Evolutionary conservation across 2,113 vertebrate genomes (phyloP).

Genomic region (Dicrurus megarhynchus): DNA sequence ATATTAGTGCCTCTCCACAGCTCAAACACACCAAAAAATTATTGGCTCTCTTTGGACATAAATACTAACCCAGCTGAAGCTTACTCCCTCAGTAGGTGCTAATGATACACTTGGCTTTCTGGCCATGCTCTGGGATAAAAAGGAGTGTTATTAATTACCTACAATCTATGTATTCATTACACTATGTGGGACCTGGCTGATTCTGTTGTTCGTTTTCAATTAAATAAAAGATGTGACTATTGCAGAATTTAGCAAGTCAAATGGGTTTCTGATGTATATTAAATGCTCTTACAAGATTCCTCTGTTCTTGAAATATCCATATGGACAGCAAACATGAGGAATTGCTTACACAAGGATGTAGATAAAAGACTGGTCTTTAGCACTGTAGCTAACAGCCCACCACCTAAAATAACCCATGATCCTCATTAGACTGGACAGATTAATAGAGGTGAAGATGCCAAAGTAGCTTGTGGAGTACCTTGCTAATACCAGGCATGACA

Average conservation of each 20-base stretch:
- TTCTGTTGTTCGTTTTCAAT: not conserved
- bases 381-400: not conserved
- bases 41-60: not conserved
- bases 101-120: not conserved
- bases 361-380: not conserved
- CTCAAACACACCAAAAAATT: not conserved
- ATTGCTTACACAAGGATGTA: not conserved
- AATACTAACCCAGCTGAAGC: not conserved
- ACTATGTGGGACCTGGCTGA: not conserved
- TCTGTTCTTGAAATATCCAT: not conserved
- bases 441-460: slow-evolving; percentile 8
- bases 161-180: not conserved
- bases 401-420: slow-evolving; percentile 39
- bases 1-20: not conserved
- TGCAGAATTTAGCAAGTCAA: not conserved
- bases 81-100: not conserved
- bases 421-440: slow-evolving; percentile 15
- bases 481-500: not conserved
- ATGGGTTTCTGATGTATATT: not conserved
- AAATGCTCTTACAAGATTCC: not conserved
- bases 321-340: not conserved
- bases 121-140: not conserved
- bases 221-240: not conserved
- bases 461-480: slow-evolving; percentile 25
- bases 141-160: not conserved